These are phyloP conservation scores for Ectemnius cavifrons DNA, from an alignment of 2,888 invertebrate species.

Conservation along the genomic window DNA sequence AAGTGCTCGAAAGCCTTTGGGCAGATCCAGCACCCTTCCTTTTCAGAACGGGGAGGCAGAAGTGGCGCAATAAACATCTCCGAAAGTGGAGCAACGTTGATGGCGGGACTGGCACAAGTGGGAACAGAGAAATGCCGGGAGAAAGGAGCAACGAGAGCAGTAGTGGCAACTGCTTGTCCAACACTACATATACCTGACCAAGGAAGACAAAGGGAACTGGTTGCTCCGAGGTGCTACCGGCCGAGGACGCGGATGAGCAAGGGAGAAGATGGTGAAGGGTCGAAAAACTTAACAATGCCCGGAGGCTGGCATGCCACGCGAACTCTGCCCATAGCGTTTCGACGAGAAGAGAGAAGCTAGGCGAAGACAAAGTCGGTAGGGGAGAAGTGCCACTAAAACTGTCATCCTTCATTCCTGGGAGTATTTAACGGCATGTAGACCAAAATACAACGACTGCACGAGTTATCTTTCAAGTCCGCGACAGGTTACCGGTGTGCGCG, in stretches of 20 bases:
- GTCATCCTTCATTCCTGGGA: conserved; percentile 62
- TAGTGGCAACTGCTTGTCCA: conserved; percentile 37
- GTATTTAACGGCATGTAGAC: conserved; percentile 44
- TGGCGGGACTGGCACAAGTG: conserved; percentile 12
- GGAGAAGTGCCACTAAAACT: conserved; percentile 64
- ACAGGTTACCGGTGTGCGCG: not conserved
- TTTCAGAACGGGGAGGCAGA: not conserved
- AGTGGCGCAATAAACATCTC: not conserved
- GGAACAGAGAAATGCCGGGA: conserved; percentile 10
- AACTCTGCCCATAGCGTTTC: conserved; percentile 37
- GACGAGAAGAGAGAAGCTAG: conserved; percentile 33
- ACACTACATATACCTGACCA: conserved; percentile 58
- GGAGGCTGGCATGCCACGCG: conserved; percentile 59
- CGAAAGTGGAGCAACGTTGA: not conserved
- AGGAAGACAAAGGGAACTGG: conserved; percentile 60
- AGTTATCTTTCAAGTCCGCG: not conserved
- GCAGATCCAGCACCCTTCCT: not conserved
- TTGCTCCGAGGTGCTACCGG: conserved; percentile 45
- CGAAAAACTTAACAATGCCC: conserved; percentile 70
- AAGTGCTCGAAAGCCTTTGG: not conserved
- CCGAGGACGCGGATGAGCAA: conserved; percentile 38
- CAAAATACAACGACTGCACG: not conserved
- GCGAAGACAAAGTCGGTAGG: conserved; percentile 17
- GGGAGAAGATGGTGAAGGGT: conserved; percentile 29
- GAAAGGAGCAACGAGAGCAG: conserved; percentile 41